Evolutionary conservation across 2,797 vertebrate genomes (phyloP), one percentile per base, ranked within the genome.

Genomic region (Pangasius sanitwongsei): DNA sequence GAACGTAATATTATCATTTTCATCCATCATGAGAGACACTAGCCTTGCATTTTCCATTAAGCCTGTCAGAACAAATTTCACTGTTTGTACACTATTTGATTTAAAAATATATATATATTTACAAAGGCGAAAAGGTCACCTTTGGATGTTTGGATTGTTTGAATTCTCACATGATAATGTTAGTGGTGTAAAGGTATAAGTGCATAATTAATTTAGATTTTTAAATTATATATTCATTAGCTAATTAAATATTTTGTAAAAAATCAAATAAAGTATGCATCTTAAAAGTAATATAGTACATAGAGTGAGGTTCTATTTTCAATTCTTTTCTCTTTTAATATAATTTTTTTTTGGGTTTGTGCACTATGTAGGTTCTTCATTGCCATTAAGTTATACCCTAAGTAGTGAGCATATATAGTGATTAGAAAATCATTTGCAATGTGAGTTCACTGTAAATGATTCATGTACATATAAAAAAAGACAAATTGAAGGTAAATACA

Each of bases 11-110:
- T 82, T 82, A 82, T 41, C 25, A 0, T 31, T 83, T 48, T 48
- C 59, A 65, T 65, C 59, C 28, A n/a, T 83, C 37, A 48, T 25
- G 13, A 83, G 37, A 83, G 63, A 84, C 83, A 69, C 28, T 31
- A n/a, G 59, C 25, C 57, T 5, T 61, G 20, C 37, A 37, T 59
- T 65, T 83, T 83, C 18, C 59, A 28, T 83, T 81, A 59, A 4
- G 1, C 31, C 8, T 82, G 20, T 82, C 31, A 15, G 55, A 82
- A 81, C 53, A 31, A 31, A 57, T 81, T 57, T 57, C 53, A 37
- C n/a, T 12, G 53, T 81, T 59, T 61, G 48, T 78, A 55, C 7
- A 16, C 28, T 28, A 44, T 41, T 74, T 23, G 72, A 53, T 37
- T 70, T 12, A 31, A 70, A 70, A 41, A n/a, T 16, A 16, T 77